phyloP scores from a whole-genome alignment of 2,888 invertebrate species.

The Tanytarsus gracilentus region DNA sequence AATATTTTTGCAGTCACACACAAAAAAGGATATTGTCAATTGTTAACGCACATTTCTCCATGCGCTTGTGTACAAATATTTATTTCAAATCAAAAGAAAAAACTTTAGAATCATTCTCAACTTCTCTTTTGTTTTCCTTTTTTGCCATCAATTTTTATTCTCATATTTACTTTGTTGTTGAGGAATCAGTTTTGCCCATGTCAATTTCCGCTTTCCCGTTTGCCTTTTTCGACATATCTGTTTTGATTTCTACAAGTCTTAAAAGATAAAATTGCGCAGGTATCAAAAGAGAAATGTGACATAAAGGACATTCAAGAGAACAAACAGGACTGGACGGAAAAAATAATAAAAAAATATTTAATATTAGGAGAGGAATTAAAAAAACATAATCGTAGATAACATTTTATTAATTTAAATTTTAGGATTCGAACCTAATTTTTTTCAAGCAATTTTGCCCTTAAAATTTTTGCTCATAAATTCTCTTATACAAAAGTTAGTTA shows the following conservation, averaged over 20 bases:
- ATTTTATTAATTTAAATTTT: no score
- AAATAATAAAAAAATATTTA: background rate
- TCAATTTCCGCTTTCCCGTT: conserved; percentile 15
- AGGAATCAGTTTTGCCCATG: conserved; percentile 25
- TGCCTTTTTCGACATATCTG: no score
- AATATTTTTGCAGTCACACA: conserved; percentile 29
- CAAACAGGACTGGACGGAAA: background rate
- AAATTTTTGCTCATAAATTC: no score
- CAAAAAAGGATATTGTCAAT: conserved; percentile 20
- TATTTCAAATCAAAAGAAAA: conserved; percentile 2
- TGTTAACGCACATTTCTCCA: background rate
- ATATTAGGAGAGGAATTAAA: no score
- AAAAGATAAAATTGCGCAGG: background rate
- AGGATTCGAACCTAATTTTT: no score
- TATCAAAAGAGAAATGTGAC: background rate
- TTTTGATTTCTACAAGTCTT: background rate
- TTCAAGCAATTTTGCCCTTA: no score
- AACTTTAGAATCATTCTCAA: background rate
- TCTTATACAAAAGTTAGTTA: no score
- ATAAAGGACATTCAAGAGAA: background rate
- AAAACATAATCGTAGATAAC: no score
- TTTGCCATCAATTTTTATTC: no score
- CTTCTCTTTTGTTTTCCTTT: background rate
- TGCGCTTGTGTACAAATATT: background rate
- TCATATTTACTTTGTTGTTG: conserved; percentile 23